Base-by-base conservation (phyloP, 2,888 invertebrate species). In the Drosophila tripunctata region DNA sequence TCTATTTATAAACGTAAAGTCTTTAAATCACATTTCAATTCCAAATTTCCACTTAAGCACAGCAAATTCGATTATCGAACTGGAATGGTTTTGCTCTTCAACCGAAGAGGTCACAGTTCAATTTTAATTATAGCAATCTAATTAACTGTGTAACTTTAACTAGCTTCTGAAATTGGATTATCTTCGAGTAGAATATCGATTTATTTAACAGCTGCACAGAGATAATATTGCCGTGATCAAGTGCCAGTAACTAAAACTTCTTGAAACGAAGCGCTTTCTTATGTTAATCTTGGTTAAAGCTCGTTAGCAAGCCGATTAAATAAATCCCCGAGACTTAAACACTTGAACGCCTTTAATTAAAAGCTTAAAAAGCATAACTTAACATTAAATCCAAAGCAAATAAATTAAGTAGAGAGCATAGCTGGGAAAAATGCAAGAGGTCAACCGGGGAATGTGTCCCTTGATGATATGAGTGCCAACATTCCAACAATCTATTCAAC, bases 51-150 rank as follows among this genome's bases (percentile, higher is more conserved):
- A 36, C 15, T 17, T 24, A 2, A n/a, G 22, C n/a, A 7, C n/a
- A n/a, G 35, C 24, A n/a, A 36, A 48, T 27, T 19, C 4, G 52
- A 70, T 36, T 62, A 62, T 17, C n/a, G 12, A 8, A 27, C 31
- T 10, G n/a, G 21, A 33, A 27, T 61, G 48, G 21, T 17, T 35
- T 21, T 1, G 21, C 10, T 8, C 10, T 10, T 4, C 3, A 8
- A 10, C 3, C 35, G 22, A 31, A 38, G 15, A 47, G 47, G 43
- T 45, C 40, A 54, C 10, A 65, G 47, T 31, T 36, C 43, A 43
- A 31, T 36, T 31, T 22, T 31, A 56, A 48, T 43, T 67, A 43
- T 22, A 24, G 19, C 35, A 30, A 21, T 36, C 17, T 24, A 24
- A 48, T 36, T 48, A 36, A 48, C 17, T 12, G 22, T 22, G n/a